Evolutionary conservation across 2,113 vertebrate genomes (phyloP), one percentile per base, ranked within the genome.

Genomic region (Galbula dea): DNA sequence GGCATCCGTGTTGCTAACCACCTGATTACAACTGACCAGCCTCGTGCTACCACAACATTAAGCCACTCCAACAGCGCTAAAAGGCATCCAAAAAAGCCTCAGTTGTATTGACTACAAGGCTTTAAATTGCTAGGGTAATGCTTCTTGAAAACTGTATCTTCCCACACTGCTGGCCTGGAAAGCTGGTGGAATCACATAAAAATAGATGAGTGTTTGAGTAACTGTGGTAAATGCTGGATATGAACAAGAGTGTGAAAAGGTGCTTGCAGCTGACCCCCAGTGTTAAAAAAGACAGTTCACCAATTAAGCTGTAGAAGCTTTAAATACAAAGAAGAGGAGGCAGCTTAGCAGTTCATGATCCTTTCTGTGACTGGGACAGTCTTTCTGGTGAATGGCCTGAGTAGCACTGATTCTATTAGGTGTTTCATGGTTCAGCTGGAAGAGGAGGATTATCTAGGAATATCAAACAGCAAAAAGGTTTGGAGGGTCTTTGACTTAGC

Each of bases 181-280:
- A 91, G 61, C 82, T 88, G n/a, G 66, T 62, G 59, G 84, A 72
- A 88, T 93, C 91, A 67, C 82, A 49, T 90, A 85, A 95, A 94
- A 96, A 93, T 72, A 95, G 84, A 67, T 71, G 34, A 92, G 43
- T 0, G 0, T 63, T 86, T 7, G 15, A 85, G 63, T 83, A 77
- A 88, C 76, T 83, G 81, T 66, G 78, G 77, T 67, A 80, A 93
- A 78, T 71, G 63, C 79, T 78, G 65, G 68, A 16, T 49, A 26
- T 3, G 14, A 86, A 34, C 3, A 6, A 59, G 77, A 83, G 88
- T 43, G 59, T 78, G 51, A 82, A 80, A 87, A 89, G 80, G 67
- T 90, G 78, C 72, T 77, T 81, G 55, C 48, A 46, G 41, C 71
- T 83, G 82, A 74, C 92, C 79, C 72, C 39, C 32, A 0, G 12